Evolutionary conservation across 2,797 vertebrate species (phyloP).

Genomic region (Cyprinella venusta): DNA sequence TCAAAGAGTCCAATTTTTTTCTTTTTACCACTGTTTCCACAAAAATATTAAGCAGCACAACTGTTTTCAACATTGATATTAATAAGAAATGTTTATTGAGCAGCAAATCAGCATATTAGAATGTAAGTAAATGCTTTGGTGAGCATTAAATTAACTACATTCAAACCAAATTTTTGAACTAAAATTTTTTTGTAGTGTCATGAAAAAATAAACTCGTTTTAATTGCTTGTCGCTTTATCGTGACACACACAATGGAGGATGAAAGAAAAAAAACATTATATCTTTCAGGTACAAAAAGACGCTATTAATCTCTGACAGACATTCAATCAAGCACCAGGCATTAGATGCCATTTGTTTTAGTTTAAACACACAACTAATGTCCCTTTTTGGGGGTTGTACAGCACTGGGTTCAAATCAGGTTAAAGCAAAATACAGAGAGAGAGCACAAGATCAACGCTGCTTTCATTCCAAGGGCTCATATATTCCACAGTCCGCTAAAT

Average conservation of each 20-base stretch:
- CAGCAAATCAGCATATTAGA: too few relatives aligned
- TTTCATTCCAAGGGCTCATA: slow-evolving; percentile 44
- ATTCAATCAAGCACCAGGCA: neutral
- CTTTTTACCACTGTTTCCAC: too few relatives aligned
- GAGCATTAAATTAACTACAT: neutral
- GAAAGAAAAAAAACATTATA: neutral
- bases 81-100: too few relatives aligned
- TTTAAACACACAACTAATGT: slow-evolving; percentile 14
- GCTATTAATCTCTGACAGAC: neutral
- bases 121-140: neutral
- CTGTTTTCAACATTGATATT: too few relatives aligned
- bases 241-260: neutral
- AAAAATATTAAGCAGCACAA: too few relatives aligned
- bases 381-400: neutral
- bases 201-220: neutral
- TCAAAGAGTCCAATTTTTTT: too few relatives aligned
- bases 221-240: neutral
- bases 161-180: too few relatives aligned
- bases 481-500: slow-evolving; percentile 42
- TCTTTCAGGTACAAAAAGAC: neutral
- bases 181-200: too few relatives aligned
- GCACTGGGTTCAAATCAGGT: slow-evolving; percentile 28
- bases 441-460: slow-evolving; percentile 5
- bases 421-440: slow-evolving; percentile 10
- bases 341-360: neutral